These are phyloP conservation scores for Ips nitidus DNA, from an alignment of 1,140 invertebrate species.

Conservation along the genomic window DNA sequence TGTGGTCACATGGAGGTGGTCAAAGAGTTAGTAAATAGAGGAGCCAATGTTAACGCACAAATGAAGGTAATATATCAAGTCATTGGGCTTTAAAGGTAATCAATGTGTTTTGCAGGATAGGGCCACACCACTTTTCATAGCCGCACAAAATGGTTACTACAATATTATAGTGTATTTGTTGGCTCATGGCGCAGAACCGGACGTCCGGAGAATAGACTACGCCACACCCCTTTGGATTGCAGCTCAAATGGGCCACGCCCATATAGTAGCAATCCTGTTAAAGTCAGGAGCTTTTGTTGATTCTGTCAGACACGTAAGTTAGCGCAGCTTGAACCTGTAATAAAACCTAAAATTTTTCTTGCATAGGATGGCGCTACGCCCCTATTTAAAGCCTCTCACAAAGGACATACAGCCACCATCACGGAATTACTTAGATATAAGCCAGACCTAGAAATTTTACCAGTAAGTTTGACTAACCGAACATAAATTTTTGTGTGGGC, in stretches of 20 bases:
- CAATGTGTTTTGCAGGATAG: constrained; percentile 66
- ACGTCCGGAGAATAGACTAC: constrained; percentile 73
- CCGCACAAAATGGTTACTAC: constrained; percentile 86
- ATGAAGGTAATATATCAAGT: constrained; percentile 71
- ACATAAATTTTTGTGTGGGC: neutral
- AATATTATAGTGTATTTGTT: constrained; percentile 71
- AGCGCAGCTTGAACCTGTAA: neutral
- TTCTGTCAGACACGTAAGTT: constrained; percentile 71
- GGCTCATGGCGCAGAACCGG: constrained; percentile 67
- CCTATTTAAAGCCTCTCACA: constrained; percentile 90
- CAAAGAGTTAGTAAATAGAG: constrained; percentile 73
- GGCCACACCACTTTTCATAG: constrained; percentile 86
- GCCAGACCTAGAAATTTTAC: constrained; percentile 76
- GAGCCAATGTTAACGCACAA: constrained; percentile 78
- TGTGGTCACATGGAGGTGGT: constrained; percentile 87
- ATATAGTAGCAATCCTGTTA: constrained; percentile 75
- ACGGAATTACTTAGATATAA: constrained; percentile 80
- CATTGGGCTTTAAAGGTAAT: neutral
- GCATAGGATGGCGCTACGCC: constrained; percentile 84
- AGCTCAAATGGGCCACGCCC: constrained; percentile 88
- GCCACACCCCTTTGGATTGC: constrained; percentile 92
- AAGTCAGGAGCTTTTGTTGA: constrained; percentile 79
- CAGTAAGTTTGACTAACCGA: constrained; percentile 60
- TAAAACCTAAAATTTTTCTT: neutral
- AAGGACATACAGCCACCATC: constrained; percentile 86